Conservation (phyloP, 2,888 invertebrate genomes). For the Entomobrya proxima region DNA sequence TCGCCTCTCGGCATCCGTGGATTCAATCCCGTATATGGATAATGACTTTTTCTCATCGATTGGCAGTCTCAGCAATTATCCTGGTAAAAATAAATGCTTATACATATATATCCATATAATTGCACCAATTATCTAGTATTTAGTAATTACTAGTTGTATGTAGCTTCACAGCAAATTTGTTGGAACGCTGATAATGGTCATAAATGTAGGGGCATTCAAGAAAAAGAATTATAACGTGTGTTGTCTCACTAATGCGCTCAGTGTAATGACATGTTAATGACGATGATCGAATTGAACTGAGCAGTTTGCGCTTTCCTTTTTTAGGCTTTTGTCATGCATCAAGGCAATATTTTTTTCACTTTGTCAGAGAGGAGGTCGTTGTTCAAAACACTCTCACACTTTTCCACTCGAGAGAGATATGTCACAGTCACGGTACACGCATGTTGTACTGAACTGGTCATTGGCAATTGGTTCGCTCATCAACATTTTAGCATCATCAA, state of each 20-base stretch:
- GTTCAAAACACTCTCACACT: conserved; percentile 3
- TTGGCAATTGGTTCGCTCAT: not conserved
- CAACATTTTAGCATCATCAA: conserved; percentile 33
- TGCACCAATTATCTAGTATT: conserved; percentile 41
- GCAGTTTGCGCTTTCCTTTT: conserved; percentile 36
- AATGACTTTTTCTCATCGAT: conserved; percentile 75
- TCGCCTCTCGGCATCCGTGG: conserved; percentile 67
- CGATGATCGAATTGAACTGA: not conserved
- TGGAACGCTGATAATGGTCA: no score
- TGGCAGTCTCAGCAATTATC: conserved; percentile 74
- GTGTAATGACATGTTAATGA: not conserved
- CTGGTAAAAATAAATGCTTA: conserved; percentile 62
- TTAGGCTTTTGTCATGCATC: conserved; percentile 27
- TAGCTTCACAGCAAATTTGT: not conserved
- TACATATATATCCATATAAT: no score
- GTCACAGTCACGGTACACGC: not conserved
- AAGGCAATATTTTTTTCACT: not conserved
- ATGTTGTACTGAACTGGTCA: not conserved
- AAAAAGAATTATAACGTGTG: no score
- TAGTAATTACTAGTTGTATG: not conserved
- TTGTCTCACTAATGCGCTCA: not conserved
- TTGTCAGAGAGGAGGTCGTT: not conserved
- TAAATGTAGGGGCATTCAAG: no score
- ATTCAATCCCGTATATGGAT: conserved; percentile 74
- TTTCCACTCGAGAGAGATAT: conserved; percentile 12